phyloP scores from a whole-genome alignment of 2,888 invertebrate genomes.

The Biston betularia region DNA sequence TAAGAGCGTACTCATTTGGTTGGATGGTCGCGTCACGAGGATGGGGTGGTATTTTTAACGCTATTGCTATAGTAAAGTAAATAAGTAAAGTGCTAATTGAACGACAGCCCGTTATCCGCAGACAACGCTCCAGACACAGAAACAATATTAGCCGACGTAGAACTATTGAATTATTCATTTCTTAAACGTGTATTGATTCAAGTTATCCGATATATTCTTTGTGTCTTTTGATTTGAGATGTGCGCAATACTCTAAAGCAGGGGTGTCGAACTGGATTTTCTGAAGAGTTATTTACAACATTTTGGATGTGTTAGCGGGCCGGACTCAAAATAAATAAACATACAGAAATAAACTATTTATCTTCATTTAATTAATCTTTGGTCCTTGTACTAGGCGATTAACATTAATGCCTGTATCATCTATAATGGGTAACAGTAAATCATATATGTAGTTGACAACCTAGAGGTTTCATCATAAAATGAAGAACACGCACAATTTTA shows the following conservation, averaged over 20 bases:
- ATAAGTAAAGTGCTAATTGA: slow-evolving; percentile 77
- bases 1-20: slow-evolving; percentile 76
- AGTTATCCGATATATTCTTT: slow-evolving; percentile 19
- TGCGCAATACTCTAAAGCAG: neutral
- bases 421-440: no score
- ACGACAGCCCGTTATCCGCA: slow-evolving; percentile 71
- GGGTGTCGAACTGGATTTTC: no score
- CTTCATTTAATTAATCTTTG: no score
- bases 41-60: slow-evolving; percentile 59
- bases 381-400: no score
- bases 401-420: no score
- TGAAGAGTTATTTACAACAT: no score
- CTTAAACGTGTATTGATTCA: slow-evolving; percentile 32
- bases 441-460: no score
- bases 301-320: no score
- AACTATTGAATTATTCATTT: slow-evolving; percentile 31
- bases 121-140: slow-evolving; percentile 69
- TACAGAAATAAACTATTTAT: no score
- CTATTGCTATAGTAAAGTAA: slow-evolving; percentile 72
- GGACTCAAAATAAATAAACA: no score
- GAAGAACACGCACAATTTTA: no score
- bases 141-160: slow-evolving; percentile 60
- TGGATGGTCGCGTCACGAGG: slow-evolving; percentile 74
- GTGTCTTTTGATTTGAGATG: slow-evolving; percentile 27
- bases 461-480: no score